These are phyloP conservation scores for Eristalis intricaria DNA, from an alignment of 2,888 invertebrate species.

Conservation along the genomic window DNA sequence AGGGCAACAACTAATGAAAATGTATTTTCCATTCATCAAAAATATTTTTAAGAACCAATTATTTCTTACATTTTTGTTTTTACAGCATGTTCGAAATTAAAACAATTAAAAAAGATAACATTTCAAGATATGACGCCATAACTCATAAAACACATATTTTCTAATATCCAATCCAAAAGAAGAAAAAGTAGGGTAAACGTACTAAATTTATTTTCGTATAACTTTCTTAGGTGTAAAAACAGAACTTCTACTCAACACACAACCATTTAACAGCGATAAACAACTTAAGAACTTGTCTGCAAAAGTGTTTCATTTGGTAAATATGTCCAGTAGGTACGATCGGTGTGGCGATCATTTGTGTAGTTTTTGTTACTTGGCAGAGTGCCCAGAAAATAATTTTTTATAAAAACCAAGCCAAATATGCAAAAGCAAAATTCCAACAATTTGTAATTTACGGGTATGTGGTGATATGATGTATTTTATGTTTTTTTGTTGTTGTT, in stretches of 20 bases:
- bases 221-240: not conserved
- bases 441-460: constrained; percentile 9
- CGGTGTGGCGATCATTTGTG: constrained; percentile 9
- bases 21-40: too few relatives aligned
- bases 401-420: constrained; percentile 27
- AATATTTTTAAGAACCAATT: too few relatives aligned
- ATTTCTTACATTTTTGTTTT: not conserved
- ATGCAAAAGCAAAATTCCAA: constrained; percentile 42
- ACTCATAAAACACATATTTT: not conserved
- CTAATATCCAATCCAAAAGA: not conserved
- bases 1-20: too few relatives aligned
- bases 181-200: not conserved
- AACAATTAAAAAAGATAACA: not conserved
- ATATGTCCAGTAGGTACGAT: constrained; percentile 35
- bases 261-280: not conserved
- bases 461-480: constrained; percentile 22
- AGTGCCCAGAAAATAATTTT: constrained; percentile 8
- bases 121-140: not conserved
- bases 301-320: constrained; percentile 47
- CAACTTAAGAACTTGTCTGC: constrained; percentile 37
- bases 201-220: not conserved
- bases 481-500: constrained; percentile 23
- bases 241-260: not conserved
- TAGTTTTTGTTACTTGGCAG: constrained; percentile 35
- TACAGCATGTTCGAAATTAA: not conserved